Conservation (phyloP, 2,888 invertebrate species). For the Punctoribates punctum region DNA sequence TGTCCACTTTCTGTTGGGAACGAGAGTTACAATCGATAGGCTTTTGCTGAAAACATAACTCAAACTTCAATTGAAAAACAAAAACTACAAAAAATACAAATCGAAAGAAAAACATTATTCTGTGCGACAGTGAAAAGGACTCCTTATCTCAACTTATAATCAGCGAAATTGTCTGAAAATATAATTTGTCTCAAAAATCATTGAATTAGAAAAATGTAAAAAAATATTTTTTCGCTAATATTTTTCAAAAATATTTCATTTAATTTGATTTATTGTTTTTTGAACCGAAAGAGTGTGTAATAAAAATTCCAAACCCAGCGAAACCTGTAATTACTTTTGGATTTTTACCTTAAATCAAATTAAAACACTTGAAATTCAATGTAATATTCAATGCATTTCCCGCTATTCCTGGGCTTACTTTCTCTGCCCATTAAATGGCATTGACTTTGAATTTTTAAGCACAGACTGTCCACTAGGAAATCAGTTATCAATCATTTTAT, state of each 20-base stretch:
- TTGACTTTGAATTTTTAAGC: not conserved
- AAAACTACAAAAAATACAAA: not conserved
- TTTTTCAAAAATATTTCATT: no score
- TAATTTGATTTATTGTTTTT: no score
- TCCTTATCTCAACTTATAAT: no score
- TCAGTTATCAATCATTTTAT: no score
- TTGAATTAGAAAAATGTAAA: no score
- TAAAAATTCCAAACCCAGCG: not conserved
- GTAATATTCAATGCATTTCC: not conserved
- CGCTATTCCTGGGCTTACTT: not conserved
- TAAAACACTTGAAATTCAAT: not conserved
- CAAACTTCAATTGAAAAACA: not conserved
- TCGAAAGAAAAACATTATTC: not conserved
- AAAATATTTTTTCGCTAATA: no score
- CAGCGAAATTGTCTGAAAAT: no score
- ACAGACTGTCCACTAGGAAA: not conserved
- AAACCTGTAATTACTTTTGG: not conserved
- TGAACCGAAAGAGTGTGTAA: no score
- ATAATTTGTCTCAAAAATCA: no score
- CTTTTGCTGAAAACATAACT: not conserved
- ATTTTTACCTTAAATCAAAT: not conserved
- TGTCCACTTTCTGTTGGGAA: not conserved
- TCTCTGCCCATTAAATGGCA: constrained; percentile 6
- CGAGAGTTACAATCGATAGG: not conserved
- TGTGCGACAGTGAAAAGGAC: no score